Percentiles rank a stretch among this genome's conserved stretches.
phyloP scores from a whole-genome alignment of 1,140 invertebrate species.

The Thaumatotibia leucotreta region DNA sequence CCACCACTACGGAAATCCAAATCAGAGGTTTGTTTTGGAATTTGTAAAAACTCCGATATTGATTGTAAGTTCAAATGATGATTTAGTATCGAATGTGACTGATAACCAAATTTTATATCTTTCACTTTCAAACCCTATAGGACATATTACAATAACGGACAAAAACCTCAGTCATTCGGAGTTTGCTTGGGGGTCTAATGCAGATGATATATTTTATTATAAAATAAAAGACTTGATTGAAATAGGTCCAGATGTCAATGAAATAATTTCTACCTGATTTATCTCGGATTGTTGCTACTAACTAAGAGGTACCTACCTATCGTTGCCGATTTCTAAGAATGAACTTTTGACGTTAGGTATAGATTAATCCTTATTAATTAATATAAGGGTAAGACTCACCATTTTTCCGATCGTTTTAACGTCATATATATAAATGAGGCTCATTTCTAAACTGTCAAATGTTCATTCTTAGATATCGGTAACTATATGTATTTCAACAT shows the following conservation, averaged over 20 bases:
- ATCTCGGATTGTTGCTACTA: background rate
- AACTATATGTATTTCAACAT: no score
- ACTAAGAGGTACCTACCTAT: background rate
- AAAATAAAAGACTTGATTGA: slow-evolving; percentile 45
- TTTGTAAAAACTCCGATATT: slow-evolving; percentile 80
- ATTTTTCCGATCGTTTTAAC: no score
- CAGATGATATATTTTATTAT: slow-evolving; percentile 35
- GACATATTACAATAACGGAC: slow-evolving; percentile 41
- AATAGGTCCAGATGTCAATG: slow-evolving; percentile 19
- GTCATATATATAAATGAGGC: no score
- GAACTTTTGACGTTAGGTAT: no score
- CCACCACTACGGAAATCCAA: slow-evolving; percentile 80
- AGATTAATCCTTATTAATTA: no score
- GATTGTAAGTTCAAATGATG: slow-evolving; percentile 82
- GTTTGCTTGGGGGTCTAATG: slow-evolving; percentile 47
- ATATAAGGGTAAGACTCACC: no score
- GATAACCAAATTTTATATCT: slow-evolving; percentile 53
- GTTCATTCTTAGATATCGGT: no score
- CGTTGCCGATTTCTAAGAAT: no score
- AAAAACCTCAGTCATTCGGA: slow-evolving; percentile 50
- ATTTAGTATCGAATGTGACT: slow-evolving; percentile 79
- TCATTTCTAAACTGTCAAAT: no score
- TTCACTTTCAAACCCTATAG: slow-evolving; percentile 43
- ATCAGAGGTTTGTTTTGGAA: slow-evolving; percentile 78
- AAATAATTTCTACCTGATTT: no score